A percentile compares a stretch with the other conserved stretches of the same genome.
Conservation (phyloP, 1,140 invertebrate species). For the Drosophila takahashii region DNA sequence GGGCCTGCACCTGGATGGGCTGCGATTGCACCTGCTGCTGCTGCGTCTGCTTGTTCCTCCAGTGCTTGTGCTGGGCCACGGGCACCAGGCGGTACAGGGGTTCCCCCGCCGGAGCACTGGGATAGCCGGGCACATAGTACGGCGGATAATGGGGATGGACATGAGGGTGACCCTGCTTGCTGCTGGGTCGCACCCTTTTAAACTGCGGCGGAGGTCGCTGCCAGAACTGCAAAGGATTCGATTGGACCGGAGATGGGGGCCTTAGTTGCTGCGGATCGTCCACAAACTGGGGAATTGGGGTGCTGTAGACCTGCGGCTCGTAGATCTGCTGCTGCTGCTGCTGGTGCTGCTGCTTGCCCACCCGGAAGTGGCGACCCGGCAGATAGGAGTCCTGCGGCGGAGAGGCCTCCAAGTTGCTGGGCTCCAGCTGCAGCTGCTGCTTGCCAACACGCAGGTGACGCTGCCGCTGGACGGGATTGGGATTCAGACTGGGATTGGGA, state of each 20-base stretch:
- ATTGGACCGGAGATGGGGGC: conserved; percentile 32
- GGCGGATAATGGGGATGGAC: conserved; percentile 47
- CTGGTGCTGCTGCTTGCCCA: conserved; percentile 57
- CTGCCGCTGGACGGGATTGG: conserved; percentile 17
- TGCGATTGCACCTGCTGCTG: conserved; percentile 65
- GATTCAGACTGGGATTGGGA: too few species aligned
- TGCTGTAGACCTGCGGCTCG: conserved; percentile 37
- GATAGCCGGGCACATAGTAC: conserved; percentile 64
- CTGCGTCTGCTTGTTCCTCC: conserved; percentile 41
- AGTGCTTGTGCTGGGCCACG: conserved; percentile 70
- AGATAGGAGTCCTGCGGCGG: conserved; percentile 41
- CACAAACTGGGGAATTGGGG: conserved; percentile 44
- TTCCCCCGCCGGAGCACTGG: conserved; percentile 52
- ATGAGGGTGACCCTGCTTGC: conserved; percentile 21
- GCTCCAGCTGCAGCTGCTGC: conserved; percentile 39
- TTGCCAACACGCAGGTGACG: conserved; percentile 62
- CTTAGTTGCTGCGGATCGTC: conserved; percentile 63
- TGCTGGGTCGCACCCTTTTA: conserved; percentile 44
- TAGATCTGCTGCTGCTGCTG: conserved; percentile 37
- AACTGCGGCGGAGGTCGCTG: conserved; percentile 53
- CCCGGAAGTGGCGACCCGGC: conserved; percentile 51
- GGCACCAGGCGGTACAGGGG: conserved; percentile 69
- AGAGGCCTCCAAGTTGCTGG: background rate
- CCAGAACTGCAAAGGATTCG: conserved; percentile 55
- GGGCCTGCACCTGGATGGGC: conserved; percentile 73